Evolutionary conservation across 2,797 vertebrate genomes (phyloP).

Genomic region (Gambelia wislizenii): DNA sequence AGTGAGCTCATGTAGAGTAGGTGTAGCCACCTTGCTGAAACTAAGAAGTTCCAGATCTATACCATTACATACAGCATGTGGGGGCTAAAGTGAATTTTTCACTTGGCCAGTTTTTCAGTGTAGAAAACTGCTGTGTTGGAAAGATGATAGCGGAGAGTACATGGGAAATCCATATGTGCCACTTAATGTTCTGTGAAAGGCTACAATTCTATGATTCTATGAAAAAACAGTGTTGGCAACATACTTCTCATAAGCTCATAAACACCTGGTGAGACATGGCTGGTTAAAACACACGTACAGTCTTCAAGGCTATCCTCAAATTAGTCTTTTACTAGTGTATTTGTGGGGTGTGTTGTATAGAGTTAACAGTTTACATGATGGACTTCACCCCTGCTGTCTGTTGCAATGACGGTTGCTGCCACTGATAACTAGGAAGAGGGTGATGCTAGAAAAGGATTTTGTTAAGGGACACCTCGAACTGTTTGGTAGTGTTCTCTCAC

Average conservation of each 20-base stretch:
- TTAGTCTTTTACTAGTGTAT: not conserved
- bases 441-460: not conserved
- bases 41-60: not conserved
- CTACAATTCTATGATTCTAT: not conserved
- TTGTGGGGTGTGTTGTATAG: not conserved
- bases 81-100: no score
- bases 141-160: no score
- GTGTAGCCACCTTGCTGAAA: not conserved
- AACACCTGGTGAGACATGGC: no score
- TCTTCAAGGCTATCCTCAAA: not conserved
- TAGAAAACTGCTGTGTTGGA: no score
- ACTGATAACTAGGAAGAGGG: not conserved
- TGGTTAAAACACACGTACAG: not conserved
- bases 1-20: not conserved
- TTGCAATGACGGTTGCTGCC: not conserved
- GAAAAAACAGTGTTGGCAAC: not conserved
- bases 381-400: constrained; percentile 1
- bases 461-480: not conserved
- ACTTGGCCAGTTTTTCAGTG: no score
- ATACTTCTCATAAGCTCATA: no score
- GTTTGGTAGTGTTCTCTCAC: rapidly evolving
- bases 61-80: not conserved
- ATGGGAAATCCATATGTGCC: not conserved
- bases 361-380: not conserved
- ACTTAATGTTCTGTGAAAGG: not conserved